Evolutionary conservation across 1,140 invertebrate genomes (phyloP).

Genomic region (Pogonus chalceus): DNA sequence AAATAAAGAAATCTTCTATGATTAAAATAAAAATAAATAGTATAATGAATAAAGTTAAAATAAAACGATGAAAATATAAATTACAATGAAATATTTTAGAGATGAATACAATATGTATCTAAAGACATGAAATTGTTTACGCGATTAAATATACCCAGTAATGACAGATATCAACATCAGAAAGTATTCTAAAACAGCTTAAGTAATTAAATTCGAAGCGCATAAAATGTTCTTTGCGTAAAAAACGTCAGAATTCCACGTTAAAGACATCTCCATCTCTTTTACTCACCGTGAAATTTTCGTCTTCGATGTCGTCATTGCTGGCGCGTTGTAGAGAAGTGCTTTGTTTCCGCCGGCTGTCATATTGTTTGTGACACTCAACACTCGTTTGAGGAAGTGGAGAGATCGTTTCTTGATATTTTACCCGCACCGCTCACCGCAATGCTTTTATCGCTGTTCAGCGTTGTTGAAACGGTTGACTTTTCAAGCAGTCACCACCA

Average conservation of each 20-base stretch:
- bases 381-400: slow-evolving; percentile 4
- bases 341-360: slow-evolving; percentile 3
- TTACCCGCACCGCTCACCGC: not conserved
- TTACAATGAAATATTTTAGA: no score
- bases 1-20: no score
- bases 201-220: not conserved
- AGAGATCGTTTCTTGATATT: slow-evolving; percentile 3
- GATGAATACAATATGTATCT: no score
- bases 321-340: not conserved
- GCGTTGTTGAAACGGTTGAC: no score
- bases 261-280: no score
- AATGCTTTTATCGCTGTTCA: not conserved
- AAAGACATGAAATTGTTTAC: no score
- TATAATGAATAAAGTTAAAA: no score
- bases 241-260: not conserved
- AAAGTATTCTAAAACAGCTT: no score
- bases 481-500: not conserved
- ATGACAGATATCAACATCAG: no score
- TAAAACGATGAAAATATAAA: no score
- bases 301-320: not conserved
- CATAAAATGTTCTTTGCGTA: not conserved
- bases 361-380: slow-evolving; percentile 7
- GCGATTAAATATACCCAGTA: no score
- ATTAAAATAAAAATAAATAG: no score
- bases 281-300: not conserved